Evolutionary conservation across 2,113 vertebrate genomes (phyloP), one percentile per base, ranked within the genome.

Genomic region (Dasyornis broadbenti): DNA sequence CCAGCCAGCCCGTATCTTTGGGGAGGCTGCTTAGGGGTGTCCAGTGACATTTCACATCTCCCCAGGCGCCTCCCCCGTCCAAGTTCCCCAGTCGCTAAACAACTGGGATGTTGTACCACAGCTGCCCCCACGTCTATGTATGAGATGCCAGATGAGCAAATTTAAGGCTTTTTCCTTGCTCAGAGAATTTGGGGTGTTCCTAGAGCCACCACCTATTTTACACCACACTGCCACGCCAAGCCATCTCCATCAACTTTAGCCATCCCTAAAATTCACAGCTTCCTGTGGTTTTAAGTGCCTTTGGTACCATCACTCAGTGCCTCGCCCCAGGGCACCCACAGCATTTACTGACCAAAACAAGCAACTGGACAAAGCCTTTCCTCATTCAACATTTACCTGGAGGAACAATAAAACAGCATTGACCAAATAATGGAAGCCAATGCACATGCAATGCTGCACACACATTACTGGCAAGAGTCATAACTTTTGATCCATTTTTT

Each of bases 401-500:
- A 59, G 63, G 71, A 91, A 96, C 77, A 63, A 94, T 93, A 96
- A 97, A 97, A 95, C 76, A 86, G 63, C 88, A 59, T 21, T 14
- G 47, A 75, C 81, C 66, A 57, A 61, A 89, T 95, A 96, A 85
- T 4, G 37, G 94, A 96, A 96, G 88, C 71, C 78, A 9, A 92
- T 28, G 47, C 60, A 57, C 85, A 39, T 18, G 52, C 15, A 50
- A 76, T 82, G 84, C 95, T 96, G 61, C 84, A 85, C 60, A 64
- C 73, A 87, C 79, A 47, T 94, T 89, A 88, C 59, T 92, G 94
- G 80, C 92, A 90, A 72, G 59, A 92, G 44, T 66, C 92, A 84
- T 95, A 92, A 81, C 76, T 96, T 95, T 45, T 30, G 45, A 89
- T 95, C 96, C 40, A 14, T 68, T 97, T 97, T 97, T 97, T 91